A percentile compares a stretch with the other conserved stretches of the same genome.
These are phyloP conservation scores for Pseudomyrmex gracilis DNA, from an alignment of 1,140 invertebrate species.

Conservation along the genomic window DNA sequence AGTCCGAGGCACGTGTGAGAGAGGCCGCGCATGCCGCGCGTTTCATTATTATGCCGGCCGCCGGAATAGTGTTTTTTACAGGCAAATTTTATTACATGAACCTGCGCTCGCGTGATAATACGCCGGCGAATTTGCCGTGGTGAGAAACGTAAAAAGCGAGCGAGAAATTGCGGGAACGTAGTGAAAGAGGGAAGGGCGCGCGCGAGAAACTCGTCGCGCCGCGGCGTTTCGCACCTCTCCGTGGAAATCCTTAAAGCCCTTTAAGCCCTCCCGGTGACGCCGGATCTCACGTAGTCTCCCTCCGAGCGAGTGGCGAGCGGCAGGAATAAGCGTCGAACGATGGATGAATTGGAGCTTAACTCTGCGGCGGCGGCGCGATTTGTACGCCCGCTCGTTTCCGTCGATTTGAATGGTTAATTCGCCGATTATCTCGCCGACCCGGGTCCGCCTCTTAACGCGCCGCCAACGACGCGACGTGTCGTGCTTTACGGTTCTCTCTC, in stretches of 20 bases:
- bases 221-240: constrained; percentile 61
- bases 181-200: constrained; percentile 32
- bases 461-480: constrained; percentile 22
- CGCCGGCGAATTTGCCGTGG: constrained; percentile 40
- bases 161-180: background rate
- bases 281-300: constrained; percentile 70
- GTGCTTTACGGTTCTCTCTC: constrained; percentile 35
- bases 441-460: constrained; percentile 39
- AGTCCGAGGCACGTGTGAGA: background rate
- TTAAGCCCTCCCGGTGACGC: constrained; percentile 69
- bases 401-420: constrained; percentile 72
- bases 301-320: background rate
- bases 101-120: constrained; percentile 34
- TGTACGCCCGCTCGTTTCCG: constrained; percentile 67
- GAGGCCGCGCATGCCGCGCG: background rate
- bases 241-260: constrained; percentile 67
- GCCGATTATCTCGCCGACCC: constrained; percentile 60
- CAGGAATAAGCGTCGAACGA: constrained; percentile 67
- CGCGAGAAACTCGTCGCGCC: background rate
- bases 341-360: constrained; percentile 74
- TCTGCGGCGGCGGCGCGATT: constrained; percentile 69
- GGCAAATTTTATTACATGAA: constrained; percentile 66
- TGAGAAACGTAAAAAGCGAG: constrained; percentile 9
- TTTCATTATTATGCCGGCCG: constrained; percentile 40
- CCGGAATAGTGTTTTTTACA: constrained; percentile 40